A percentile compares a stretch with the other conserved stretches of the same genome.
phyloP scores from a whole-genome alignment of 2,888 invertebrate genomes.

The Holacanthella duospinosa region DNA sequence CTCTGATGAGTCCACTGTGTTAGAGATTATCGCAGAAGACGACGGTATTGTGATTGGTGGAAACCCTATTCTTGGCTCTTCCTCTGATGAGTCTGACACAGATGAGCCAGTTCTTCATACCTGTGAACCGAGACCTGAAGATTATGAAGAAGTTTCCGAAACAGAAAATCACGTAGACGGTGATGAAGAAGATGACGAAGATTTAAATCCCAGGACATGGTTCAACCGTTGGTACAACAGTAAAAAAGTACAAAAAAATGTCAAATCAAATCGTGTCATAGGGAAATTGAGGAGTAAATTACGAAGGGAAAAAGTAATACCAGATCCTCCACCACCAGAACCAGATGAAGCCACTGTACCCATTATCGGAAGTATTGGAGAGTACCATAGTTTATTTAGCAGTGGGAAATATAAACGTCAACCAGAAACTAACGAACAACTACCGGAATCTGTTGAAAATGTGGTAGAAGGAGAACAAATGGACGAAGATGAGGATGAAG shows the following conservation, averaged over 20 bases:
- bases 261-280: conserved; percentile 38
- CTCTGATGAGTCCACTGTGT: too few species aligned
- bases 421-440: conserved; percentile 14
- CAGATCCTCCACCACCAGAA: conserved; percentile 8
- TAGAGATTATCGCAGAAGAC: too few species aligned
- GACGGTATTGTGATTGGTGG: too few species aligned
- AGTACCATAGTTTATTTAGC: conserved; percentile 38
- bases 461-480: conserved; percentile 3
- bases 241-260: conserved; percentile 38
- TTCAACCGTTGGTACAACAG: conserved; percentile 38
- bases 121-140: background rate
- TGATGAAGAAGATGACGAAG: conserved; percentile 4
- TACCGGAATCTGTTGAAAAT: conserved; percentile 4
- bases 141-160: background rate
- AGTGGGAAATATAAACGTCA: conserved; percentile 13
- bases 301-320: conserved; percentile 13
- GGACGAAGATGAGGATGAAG: conserved; percentile 4
- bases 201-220: conserved; percentile 37
- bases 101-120: background rate
- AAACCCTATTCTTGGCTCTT: too few species aligned
- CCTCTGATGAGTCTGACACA: conserved; percentile 8
- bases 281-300: conserved; percentile 36
- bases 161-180: background rate
- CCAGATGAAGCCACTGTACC: conserved; percentile 21
- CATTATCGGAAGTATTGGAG: conserved; percentile 39